A percentile compares a stretch with the other conserved stretches of the same genome.
These are phyloP conservation scores for Cyphomyrus discorhynchus DNA, from an alignment of 2,113 vertebrate species.

Conservation along the genomic window DNA sequence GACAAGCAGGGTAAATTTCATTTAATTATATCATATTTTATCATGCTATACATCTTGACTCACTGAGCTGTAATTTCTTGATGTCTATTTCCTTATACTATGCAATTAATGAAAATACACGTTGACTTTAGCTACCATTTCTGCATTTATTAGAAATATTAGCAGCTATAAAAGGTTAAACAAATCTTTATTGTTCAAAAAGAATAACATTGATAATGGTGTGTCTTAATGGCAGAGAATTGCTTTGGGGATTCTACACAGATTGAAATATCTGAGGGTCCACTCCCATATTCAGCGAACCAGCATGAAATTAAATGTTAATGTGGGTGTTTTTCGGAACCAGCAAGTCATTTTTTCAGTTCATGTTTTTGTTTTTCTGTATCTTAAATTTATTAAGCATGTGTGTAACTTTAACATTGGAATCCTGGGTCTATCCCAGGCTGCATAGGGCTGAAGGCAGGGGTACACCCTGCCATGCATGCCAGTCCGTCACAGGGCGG, in stretches of 20 bases:
- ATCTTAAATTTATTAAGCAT: neutral
- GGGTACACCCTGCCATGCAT: neutral
- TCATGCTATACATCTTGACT: neutral
- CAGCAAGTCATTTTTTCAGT: neutral
- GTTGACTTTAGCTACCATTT: neutral
- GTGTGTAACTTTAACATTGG: neutral
- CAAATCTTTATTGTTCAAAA: neutral
- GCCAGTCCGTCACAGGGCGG: neutral
- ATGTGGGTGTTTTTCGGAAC: neutral
- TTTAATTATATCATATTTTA: neutral
- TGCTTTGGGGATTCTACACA: neutral
- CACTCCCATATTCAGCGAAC: neutral
- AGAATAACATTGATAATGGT: neutral
- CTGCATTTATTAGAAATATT: neutral
- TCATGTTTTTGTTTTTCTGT: neutral
- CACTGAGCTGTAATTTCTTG: neutral
- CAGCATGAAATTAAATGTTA: neutral
- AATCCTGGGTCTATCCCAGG: neutral
- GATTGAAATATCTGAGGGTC: neutral
- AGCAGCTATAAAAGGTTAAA: neutral
- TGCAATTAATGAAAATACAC: neutral
- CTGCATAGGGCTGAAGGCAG: neutral
- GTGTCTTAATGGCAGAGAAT: neutral
- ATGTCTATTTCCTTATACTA: neutral
- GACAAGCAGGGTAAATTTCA: conserved; percentile 45